Percentiles rank a stretch among this genome's conserved stretches.
Evolutionary conservation across 2,113 vertebrate genomes (phyloP).

Genomic region (Cranoglanis bouderius): DNA sequence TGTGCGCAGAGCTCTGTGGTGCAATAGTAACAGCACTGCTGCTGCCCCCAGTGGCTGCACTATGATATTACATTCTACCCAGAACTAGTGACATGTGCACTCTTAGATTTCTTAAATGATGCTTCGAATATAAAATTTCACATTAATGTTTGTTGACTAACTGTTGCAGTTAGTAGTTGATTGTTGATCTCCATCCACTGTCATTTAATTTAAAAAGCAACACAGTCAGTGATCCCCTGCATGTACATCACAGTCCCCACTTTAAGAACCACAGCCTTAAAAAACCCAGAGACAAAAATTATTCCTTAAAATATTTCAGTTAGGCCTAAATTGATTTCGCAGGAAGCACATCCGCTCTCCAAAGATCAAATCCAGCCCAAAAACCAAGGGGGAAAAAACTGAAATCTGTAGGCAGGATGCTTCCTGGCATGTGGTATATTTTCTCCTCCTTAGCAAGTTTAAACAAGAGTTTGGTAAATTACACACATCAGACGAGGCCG

Average conservation of each 20-base stretch:
- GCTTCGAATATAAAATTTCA: too few species aligned
- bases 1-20: neutral
- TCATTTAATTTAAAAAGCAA: too few species aligned
- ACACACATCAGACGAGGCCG: neutral
- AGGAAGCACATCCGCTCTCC: neutral
- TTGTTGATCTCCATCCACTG: neutral
- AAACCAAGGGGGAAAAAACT: neutral
- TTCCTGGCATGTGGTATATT: neutral
- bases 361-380: neutral
- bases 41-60: neutral
- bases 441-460: neutral
- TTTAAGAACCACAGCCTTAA: too few species aligned
- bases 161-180: too few species aligned
- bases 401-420: neutral
- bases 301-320: neutral
- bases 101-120: too few species aligned
- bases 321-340: neutral
- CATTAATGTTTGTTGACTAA: too few species aligned
- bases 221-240: too few species aligned
- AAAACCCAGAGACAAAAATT: neutral
- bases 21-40: neutral
- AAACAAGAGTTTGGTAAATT: conserved; percentile 13
- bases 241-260: too few species aligned
- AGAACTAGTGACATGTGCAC: too few species aligned
- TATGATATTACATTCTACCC: neutral